Evolutionary conservation across 2,113 vertebrate species (phyloP).

Genomic region (Bungarus multicinctus): DNA sequence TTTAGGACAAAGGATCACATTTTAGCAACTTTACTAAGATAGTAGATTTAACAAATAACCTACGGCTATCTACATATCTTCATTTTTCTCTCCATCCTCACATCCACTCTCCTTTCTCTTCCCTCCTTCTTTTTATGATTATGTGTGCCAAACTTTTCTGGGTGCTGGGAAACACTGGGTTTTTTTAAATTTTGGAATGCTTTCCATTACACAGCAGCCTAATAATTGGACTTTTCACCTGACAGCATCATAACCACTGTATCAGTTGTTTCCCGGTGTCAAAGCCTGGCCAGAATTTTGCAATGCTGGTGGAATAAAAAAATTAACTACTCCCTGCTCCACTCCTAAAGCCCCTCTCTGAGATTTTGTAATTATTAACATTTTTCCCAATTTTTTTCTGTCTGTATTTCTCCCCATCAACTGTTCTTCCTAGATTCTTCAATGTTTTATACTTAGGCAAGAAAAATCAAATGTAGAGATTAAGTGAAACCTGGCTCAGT

Average conservation of each 20-base stretch:
- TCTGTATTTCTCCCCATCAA: neutral
- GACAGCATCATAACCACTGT: neutral
- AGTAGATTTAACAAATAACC: slow-evolving; percentile 38
- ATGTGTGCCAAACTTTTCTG: neutral
- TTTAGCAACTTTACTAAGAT: slow-evolving; percentile 27
- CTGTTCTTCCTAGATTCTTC: neutral
- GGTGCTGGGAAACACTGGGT: slow-evolving; percentile 8
- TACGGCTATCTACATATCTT: neutral
- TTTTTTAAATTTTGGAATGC: slow-evolving; percentile 34
- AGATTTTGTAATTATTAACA: neutral
- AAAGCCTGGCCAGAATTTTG: neutral
- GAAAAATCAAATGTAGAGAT: neutral
- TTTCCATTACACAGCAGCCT: slow-evolving; percentile 33
- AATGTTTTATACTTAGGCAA: neutral
- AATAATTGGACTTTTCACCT: neutral
- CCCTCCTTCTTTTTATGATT: neutral
- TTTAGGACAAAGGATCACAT: slow-evolving; percentile 17
- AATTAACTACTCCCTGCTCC: neutral
- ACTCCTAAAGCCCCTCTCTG: neutral
- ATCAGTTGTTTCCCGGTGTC: neutral
- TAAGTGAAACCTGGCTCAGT: neutral
- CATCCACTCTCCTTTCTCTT: neutral
- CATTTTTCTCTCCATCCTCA: no score
- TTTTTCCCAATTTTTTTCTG: neutral
- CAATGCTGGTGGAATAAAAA: neutral